phyloP scores from a whole-genome alignment of 2,113 vertebrate genomes.

The Carassius carassius region DNA sequence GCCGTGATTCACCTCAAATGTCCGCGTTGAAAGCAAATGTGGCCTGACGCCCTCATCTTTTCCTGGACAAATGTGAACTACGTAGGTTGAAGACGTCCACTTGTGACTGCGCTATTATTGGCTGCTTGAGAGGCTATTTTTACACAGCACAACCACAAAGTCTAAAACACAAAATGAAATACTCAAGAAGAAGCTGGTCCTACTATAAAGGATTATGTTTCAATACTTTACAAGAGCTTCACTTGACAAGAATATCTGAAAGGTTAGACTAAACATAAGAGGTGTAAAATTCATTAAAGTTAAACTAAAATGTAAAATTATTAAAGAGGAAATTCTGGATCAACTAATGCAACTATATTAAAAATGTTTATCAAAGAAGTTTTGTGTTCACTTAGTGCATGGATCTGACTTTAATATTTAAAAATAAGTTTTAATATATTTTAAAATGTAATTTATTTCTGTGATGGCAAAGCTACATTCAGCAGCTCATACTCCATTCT shows the following conservation, averaged over 20 bases:
- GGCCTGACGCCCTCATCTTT: constrained; percentile 40
- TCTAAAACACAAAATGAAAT: not conserved
- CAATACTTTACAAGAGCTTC: not conserved
- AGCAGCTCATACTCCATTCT: not conserved
- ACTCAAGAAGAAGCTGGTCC: not conserved
- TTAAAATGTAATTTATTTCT: not conserved
- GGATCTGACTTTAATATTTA: too few relatives aligned
- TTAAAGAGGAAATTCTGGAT: not conserved
- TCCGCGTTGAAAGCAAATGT: constrained; percentile 23
- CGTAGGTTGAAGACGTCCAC: constrained; percentile 50
- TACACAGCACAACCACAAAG: constrained; percentile 47
- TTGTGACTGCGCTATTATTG: constrained; percentile 64
- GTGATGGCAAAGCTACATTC: not conserved
- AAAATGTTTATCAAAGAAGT: not conserved
- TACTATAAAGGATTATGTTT: not conserved
- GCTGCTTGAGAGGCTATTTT: constrained; percentile 50
- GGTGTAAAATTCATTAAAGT: not conserved
- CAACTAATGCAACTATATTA: not conserved
- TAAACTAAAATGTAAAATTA: not conserved
- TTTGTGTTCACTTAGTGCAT: too few relatives aligned
- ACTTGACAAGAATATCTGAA: not conserved
- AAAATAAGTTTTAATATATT: not conserved
- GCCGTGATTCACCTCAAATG: constrained; percentile 57
- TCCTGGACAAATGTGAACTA: constrained; percentile 52
- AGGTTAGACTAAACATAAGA: not conserved